Percentiles rank a stretch among this genome's conserved stretches.
Conservation (phyloP, 2,113 vertebrate species). For the Aythya baeri region DNA sequence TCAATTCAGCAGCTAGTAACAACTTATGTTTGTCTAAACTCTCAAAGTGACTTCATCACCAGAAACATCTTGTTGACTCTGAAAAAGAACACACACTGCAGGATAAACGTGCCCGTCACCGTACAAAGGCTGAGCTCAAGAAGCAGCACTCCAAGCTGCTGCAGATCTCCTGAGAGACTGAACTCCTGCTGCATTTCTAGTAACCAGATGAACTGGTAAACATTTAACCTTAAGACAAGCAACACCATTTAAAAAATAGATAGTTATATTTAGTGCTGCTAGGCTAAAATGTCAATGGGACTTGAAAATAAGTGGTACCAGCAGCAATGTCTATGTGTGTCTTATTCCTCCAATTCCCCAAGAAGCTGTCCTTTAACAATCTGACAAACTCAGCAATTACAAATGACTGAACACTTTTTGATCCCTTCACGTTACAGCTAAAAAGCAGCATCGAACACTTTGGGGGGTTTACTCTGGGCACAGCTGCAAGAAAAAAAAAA, state of each 20-base stretch:
- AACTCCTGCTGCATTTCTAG: neutral
- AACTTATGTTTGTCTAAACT: neutral
- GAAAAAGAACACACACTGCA: rapidly evolving
- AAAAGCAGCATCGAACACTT: neutral
- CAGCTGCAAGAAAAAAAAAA: neutral
- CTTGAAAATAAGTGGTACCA: neutral
- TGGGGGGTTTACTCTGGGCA: neutral
- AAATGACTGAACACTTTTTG: neutral
- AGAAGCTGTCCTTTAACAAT: neutral
- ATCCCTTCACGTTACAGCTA: neutral
- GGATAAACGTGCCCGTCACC: neutral
- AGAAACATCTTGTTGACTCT: neutral
- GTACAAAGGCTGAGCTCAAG: neutral
- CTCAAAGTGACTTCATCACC: neutral
- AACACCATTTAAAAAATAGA: neutral
- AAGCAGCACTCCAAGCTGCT: neutral
- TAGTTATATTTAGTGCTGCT: neutral
- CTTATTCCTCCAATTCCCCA: neutral
- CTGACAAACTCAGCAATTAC: neutral
- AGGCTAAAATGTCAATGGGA: neutral
- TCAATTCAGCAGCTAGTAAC: neutral
- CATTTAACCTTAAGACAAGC: neutral
- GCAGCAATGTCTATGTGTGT: neutral
- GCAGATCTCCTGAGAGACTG: neutral
- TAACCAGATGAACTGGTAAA: neutral